Evolutionary conservation across 1,140 invertebrate genomes (phyloP), one percentile per base, ranked within the genome.

Genomic region (Cotesia glomerata): DNA sequence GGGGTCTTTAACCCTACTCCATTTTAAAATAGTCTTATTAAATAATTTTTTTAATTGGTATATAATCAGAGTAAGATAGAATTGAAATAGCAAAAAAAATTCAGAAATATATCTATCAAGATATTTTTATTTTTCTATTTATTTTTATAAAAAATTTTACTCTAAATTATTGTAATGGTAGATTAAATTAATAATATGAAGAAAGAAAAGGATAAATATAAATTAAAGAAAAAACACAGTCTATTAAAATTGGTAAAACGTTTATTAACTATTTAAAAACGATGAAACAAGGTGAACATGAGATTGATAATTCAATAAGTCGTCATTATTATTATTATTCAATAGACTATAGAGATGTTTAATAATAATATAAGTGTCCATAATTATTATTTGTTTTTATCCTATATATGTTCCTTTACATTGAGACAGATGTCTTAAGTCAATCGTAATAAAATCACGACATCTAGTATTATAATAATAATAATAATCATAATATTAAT

Each of bases 241-340:
- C n/a, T 59, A 36, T 71, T 85, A 84, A 85, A 85, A 85, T 84
- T 84, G 84, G 81, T 86, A 86, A 86, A 86, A 86, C 84, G 84
- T 86, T 86, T 86, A 86, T 86, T 86, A 85, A 85, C 84, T 86
- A 85, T 85, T 86, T 84, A 84, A 84, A 86, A 86, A 85, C 84
- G 84, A 86, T 83, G 84, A 86, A 86, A 85, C 84, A 86, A 86
- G 80, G 83, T 86, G 83, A 85, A 86, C 84, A 86, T 86, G 84
- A 85, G 81, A 84, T 85, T 86, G 82, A 84, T 84, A 86, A 85
- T 86, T 86, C 82, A 85, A 84, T 85, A 85, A 84, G 81, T 85
- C 84, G 84, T 85, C 13, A 54, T 54, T 54, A 84, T 82, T 14
- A 54, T 54, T 54, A 84, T 82, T 82, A 85, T 85, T 84, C 83